phyloP scores from a whole-genome alignment of 2,113 vertebrate genomes.

The Amphiprion ocellaris region DNA sequence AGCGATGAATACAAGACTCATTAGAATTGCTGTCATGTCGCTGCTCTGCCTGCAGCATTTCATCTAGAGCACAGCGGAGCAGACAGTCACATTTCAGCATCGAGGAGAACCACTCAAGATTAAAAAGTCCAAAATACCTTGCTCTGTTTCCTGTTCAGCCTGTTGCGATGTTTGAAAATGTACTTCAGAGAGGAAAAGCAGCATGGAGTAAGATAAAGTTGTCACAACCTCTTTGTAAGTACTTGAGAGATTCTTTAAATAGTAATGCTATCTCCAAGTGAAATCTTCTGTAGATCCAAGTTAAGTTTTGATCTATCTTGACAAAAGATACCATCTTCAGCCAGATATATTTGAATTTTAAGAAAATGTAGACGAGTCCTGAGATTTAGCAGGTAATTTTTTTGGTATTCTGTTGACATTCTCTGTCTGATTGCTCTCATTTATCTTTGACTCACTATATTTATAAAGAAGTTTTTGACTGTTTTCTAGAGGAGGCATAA shows the following conservation, averaged over 20 bases:
- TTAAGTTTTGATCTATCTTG: slow-evolving; percentile 11
- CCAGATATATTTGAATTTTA: slow-evolving; percentile 5
- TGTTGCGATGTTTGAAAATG: slow-evolving; percentile 58
- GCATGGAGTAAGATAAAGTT: slow-evolving; percentile 59
- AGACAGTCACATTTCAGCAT: slow-evolving; percentile 41
- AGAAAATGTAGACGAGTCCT: not conserved
- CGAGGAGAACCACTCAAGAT: slow-evolving; percentile 33
- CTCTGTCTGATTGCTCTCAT: not conserved
- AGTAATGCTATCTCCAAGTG: slow-evolving; percentile 12
- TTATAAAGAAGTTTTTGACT: too few species aligned
- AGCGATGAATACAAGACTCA: slow-evolving; percentile 75
- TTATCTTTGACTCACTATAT: not conserved
- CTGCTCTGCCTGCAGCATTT: slow-evolving; percentile 69
- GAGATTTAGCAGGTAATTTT: not conserved
- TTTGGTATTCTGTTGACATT: not conserved
- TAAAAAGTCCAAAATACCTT: slow-evolving; percentile 33
- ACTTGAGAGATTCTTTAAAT: slow-evolving; percentile 31
- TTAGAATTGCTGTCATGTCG: slow-evolving; percentile 78
- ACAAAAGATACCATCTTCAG: slow-evolving; percentile 7
- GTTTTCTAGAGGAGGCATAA: too few species aligned
- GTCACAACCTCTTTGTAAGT: slow-evolving; percentile 71
- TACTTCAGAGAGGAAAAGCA: slow-evolving; percentile 56
- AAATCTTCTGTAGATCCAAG: slow-evolving; percentile 7
- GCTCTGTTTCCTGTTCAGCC: slow-evolving; percentile 13
- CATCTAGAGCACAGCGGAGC: slow-evolving; percentile 42